Base-by-base conservation (phyloP, 2,888 invertebrate genomes). In the Idaea dimidiata region DNA sequence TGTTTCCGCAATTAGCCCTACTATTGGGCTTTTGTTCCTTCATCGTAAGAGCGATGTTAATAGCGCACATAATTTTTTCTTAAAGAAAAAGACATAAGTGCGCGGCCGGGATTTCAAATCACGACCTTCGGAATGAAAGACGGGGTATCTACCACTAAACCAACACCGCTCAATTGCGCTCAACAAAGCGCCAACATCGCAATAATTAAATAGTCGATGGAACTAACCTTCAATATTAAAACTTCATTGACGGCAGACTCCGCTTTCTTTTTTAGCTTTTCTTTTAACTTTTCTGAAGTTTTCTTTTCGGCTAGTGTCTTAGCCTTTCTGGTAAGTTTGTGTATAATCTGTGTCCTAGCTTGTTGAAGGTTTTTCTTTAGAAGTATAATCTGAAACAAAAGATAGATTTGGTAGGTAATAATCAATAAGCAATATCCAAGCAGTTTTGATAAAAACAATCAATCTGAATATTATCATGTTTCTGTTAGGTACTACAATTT, bases 241-340 rank as follows among this genome's bases (percentile, higher is more conserved):
- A 92, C 91, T 80, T 92, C 92, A 63, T 86, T 87, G 0, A 92
- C 79, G 60, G 91, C 89, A 17, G 84, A 83, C 66, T 87, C 87
- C 0, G 91, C 89, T 75, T 92, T 91, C 33, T 84, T 82, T 63
- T 83, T 88, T 0, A 86, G 67, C 62, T 92, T 92, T 16, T 80
- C 84, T 69, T 88, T 85, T 0, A 88, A 62, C 55, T 81, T 72
- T 32, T 91, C 89, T 0, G 90, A 87, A 57, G 74, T 72, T 68
- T 88, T 91, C 72, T 88, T 90, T 60, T 86, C 86, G 0, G 78
- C 70, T 3, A 91, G 72, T 16, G 86, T 86, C 71, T 91, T 91
- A 0, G 91, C 90, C 69, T 89, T 91, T 57, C 92, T 82, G 0
- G 91, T 92, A 2, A 92, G 77, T 67, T 92, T 92, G 64, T 91